Evolutionary conservation across 2,797 vertebrate species (phyloP), one percentile per base, ranked within the genome.

Genomic region (Echeneis naucrates): DNA sequence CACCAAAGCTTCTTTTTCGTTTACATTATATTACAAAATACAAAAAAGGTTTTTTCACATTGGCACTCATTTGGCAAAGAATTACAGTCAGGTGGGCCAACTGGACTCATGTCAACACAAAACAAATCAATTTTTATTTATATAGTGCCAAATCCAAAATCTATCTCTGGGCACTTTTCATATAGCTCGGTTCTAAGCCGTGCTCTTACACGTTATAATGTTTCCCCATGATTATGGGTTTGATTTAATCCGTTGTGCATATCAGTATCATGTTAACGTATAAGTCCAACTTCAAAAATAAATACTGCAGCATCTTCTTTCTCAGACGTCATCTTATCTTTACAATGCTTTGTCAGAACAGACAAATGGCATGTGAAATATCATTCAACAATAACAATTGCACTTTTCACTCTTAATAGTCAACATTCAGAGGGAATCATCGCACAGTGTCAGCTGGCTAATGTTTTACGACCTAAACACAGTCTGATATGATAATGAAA

Each of bases 1-100:
- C 60, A 50, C 33, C 11, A 56, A 14, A 52, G 21, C 37, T 3
- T 72, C 48, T 75, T 87, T 78, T 53, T 19, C 50, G 78, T 88
- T 78, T 53, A n/a, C 52, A 80, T 80, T 63, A 87, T 86, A 87
- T 81, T 17, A 80, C n/a, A 83, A 91, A 86, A 80, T 81, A 80
- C 78, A 77, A 88, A 78, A 56, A 82, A 87, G 87, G 30, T 58
- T 44, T 16, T 68, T 76, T 83, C 72, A 89, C 86, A 83, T 77
- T 72, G 64, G 26, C 33, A 69, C 42, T 82, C 56, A 79, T 59
- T 84, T 75, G 38, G 50, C 69, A 79, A 71, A 60, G 53, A 68
- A 56, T 53, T 51, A 75, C 57, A 78, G 40, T 60, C 44, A 32
- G 1, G 17, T 47, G 9, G 30, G 59, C 74, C 56, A 72, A 61